Conservation (phyloP, 2,113 vertebrate species). For the Otis tarda region DNA sequence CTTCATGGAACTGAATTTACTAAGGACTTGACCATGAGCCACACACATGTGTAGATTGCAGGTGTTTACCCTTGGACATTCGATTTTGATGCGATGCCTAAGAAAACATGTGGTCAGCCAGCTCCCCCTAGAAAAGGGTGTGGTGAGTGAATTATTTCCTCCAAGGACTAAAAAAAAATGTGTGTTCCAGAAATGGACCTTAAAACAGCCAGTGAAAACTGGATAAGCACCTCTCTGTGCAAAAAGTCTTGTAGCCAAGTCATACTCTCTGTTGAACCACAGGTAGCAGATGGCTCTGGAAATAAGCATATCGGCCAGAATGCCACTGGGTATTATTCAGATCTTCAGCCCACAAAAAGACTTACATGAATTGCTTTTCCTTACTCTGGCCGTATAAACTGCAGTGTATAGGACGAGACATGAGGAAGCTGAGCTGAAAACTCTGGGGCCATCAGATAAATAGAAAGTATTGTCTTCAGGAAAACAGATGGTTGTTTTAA, state of each 20-base stretch:
- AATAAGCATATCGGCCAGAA: neutral
- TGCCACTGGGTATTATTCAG: neutral
- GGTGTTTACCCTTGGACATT: neutral
- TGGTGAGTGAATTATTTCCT: constrained; percentile 7
- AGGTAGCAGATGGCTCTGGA: constrained; percentile 12
- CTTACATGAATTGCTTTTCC: neutral
- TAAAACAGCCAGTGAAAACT: neutral
- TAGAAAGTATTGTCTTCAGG: neutral
- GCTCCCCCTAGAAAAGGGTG: neutral
- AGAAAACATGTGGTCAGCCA: neutral
- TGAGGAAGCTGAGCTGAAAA: neutral
- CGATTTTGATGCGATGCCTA: neutral
- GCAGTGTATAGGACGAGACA: neutral
- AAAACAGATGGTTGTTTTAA: neutral
- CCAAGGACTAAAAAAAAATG: neutral
- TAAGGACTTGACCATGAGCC: neutral
- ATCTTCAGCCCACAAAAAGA: neutral
- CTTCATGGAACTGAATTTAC: neutral
- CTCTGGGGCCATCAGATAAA: neutral
- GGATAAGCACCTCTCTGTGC: neutral
- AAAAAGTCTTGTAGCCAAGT: neutral
- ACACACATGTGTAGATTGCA: neutral
- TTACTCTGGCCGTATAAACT: neutral
- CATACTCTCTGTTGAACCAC: neutral
- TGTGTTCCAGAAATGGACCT: neutral